Conservation (phyloP, 2,113 vertebrate genomes). For the Ailuropoda melanoleuca region DNA sequence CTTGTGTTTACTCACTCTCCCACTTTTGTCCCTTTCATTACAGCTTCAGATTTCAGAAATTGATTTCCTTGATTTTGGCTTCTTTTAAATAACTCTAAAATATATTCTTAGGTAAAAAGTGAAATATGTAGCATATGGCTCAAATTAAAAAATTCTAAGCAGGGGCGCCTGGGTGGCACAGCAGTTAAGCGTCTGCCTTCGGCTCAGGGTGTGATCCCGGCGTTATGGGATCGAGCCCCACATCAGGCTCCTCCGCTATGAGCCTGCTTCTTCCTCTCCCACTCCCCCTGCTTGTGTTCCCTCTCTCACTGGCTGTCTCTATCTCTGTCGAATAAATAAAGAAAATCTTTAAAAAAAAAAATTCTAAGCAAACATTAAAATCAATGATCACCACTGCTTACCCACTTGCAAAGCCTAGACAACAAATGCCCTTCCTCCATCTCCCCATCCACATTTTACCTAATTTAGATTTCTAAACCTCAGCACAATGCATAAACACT, state of each 20-base stretch:
- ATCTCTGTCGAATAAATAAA: no score
- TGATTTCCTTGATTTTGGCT: not conserved
- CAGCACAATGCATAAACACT: not conserved
- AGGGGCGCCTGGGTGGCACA: no score
- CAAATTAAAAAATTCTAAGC: not conserved
- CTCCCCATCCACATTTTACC: not conserved
- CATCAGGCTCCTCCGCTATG: no score
- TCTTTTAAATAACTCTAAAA: slow-evolving; percentile 29
- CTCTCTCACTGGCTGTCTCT: no score
- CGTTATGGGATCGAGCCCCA: no score
- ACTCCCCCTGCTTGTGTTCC: no score
- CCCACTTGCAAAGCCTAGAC: not conserved
- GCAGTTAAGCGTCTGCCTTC: no score
- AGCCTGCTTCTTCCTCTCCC: no score
- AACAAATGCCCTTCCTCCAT: not conserved
- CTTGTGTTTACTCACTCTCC: not conserved
- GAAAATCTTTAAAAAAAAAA: no score
- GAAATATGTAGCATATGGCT: not conserved
- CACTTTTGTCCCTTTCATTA: slow-evolving; percentile 21
- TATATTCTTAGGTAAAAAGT: not conserved
- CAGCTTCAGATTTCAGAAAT: slow-evolving; percentile 9
- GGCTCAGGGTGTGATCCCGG: no score
- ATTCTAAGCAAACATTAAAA: slow-evolving; percentile 13
- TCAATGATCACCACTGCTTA: not conserved
- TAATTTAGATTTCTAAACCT: not conserved